These are phyloP conservation scores for cat (Felis catus) DNA, from an alignment of 2,113 vertebrate species.

Conservation along the genomic window F.catus_Fca126_mat1.0 CM031424.1:92659501-92660000, in stretches of 20 bases:
- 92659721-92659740: background rate
- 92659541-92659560: too few species aligned
- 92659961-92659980: background rate
- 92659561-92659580: too few species aligned
- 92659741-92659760: background rate
- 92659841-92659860: background rate
- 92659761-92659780: background rate
- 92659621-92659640: background rate
- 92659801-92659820: background rate
- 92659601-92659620: too few species aligned
- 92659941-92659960: fast-evolving
- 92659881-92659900: background rate
- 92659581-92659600: fast-evolving
- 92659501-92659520: background rate
- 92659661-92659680: background rate
- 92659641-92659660: background rate
- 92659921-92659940: background rate
- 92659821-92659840: background rate
- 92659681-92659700: fast-evolving
- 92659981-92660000: background rate
- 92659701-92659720: background rate
- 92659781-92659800: background rate
- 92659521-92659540: background rate
- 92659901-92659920: fast-evolving
- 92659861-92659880: background rate